Evolutionary conservation across 2,888 invertebrate species (phyloP), one percentile per base, ranked within the genome.

Genomic region (Drosophila prostipennis): DNA sequence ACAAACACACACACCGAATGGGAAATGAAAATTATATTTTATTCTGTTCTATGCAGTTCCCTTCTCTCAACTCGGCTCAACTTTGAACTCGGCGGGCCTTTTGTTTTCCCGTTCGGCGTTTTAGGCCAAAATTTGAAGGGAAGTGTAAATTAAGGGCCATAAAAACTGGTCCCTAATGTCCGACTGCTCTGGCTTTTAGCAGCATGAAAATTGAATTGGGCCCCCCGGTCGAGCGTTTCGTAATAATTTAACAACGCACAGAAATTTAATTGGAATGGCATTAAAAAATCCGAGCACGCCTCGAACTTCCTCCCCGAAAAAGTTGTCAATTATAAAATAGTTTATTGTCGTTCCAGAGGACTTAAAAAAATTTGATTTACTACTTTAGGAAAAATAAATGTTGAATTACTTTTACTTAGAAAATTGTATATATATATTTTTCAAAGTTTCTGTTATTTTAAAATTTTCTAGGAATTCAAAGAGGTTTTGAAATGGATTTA

Each of bases 61-160:
- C 57, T 23, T 48, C n/a, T 34, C 61, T 13, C 40, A 10, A 16
- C 45, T 64, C 46, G 40, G 64, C 39, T 54, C 46, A 69, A 69
- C 55, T 56, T 51, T 45, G 51, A 63, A 53, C 67, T 48, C 72
- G 55, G 13, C 23, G 56, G 56, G 26, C 45, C 42, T 70, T 59
- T 54, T 70, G 56, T 64, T 39, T 36, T 56, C 56, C 6, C 54
- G 37, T 13, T 16, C 16, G 34, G 32, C 36, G 45, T 36, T 42
- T 32, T 39, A 43, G 42, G 6, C 54, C 23, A 46, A 56, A 60
- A 67, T 29, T 29, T 65, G 72, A 67, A 78, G 81, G 84, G 89
- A 89, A 85, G 84, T 89, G 84, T 85, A 85, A 85, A 85, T 85
- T 89, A 76, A 78, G 72, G 82, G 79, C 74, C 79, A 85, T 85